Conservation (phyloP, 2,113 vertebrate genomes). For the Dromaius novaehollandiae region DNA sequence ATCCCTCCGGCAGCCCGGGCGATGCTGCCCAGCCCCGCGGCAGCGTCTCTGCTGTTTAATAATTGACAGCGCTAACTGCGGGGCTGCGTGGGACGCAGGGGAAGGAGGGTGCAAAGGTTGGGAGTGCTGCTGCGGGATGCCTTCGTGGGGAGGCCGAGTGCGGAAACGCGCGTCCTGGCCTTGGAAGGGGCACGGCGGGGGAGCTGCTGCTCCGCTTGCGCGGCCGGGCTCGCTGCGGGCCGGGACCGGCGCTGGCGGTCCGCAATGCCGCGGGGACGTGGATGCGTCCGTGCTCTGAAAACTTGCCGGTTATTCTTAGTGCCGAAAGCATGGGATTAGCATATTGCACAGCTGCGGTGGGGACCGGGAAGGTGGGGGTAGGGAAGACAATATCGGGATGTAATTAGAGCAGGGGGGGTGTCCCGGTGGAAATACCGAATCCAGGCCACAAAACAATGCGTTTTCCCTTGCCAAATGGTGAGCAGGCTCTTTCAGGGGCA, state of each 20-base stretch:
- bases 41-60: not conserved
- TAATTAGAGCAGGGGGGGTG: conserved; percentile 57
- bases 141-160: not conserved
- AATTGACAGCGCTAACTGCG: not conserved
- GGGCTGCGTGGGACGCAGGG: not conserved
- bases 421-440: conserved; percentile 55
- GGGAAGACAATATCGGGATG: conserved; percentile 70
- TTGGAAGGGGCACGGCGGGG: not conserved
- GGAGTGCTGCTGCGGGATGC: not conserved
- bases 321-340: conserved; percentile 25
- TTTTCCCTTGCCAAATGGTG: conserved; percentile 3
- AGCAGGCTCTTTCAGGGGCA: not conserved
- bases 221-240: not conserved
- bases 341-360: conserved; percentile 55
- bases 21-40: too few relatives aligned
- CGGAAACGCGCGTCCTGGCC: not conserved
- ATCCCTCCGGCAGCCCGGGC: not conserved
- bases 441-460: conserved; percentile 32
- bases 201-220: not conserved
- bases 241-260: not conserved
- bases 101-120: not conserved
- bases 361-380: conserved; percentile 45
- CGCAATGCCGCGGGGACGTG: not conserved
- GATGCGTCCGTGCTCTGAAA: not conserved
- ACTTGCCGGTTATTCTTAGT: conserved; percentile 39